Evolutionary conservation across 2,888 invertebrate species (phyloP), one percentile per base, ranked within the genome.

Genomic region (Lasioglossum marginatum): DNA sequence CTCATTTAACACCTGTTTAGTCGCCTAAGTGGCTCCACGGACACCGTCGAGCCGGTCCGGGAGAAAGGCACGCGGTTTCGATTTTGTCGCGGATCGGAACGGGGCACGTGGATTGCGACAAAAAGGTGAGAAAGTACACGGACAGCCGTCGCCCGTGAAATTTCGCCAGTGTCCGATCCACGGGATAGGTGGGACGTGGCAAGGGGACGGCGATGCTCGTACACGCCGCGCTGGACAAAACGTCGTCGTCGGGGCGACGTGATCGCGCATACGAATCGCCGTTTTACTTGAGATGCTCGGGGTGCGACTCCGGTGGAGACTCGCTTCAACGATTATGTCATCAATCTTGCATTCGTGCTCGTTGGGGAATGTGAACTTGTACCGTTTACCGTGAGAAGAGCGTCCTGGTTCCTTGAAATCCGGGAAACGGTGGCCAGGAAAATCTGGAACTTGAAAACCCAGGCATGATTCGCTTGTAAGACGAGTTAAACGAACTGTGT

Each of bases 121-220:
- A 85, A 84, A 83, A 83, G 72, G 79, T 71, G 85, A 66, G 76
- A 85, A 79, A 76, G 84, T 76, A 37, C 63, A 74, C 74, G 71
- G 63, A 16, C 66, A 83, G 34, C 82, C 71, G 76, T 76, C 70
- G 75, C 14, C 75, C 79, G 75, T 71, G 79, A 79, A 83, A 85
- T 85, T 85, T 85, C 83, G 85, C 37, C 75, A 16, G 73, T 83
- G 66, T 83, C 23, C 76, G 60, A 45, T 57, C 43, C 71, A 31
- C 60, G 60, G 63, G 63, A 31, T 31, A 63, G 63, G 63, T 34
- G 63, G 63, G 63, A 16, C 60, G 63, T 4, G 63, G 31, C 16
- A 8, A 63, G 16, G 63, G 63, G 60, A 27, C 60, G 60, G 60
- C 63, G 31, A 27, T 6, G 16, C 63, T 31, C 19, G 63, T 31